Percentiles rank a stretch among this genome's conserved stretches.
These are phyloP conservation scores for Garra rufa DNA, from an alignment of 2,113 vertebrate genomes.

Conservation along the genomic window DNA sequence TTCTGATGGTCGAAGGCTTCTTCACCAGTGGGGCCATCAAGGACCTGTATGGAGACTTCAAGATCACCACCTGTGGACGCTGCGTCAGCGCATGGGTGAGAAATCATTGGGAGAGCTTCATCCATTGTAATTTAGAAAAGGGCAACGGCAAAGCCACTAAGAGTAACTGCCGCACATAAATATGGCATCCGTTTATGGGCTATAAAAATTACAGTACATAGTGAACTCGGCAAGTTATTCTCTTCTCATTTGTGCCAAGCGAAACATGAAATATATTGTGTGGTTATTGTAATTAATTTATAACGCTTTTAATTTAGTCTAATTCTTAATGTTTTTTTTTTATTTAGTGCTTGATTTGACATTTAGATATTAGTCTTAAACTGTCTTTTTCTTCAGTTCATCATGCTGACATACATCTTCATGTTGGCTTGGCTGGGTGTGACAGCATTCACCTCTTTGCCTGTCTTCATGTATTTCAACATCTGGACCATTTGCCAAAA, in stretches of 20 bases:
- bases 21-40: constrained; percentile 98
- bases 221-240: not conserved
- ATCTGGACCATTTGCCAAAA: constrained; percentile 99
- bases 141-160: not conserved
- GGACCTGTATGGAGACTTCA: constrained; percentile 98
- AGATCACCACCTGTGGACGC: constrained; percentile 97
- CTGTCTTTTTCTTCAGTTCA: constrained; percentile 80
- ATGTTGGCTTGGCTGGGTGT: constrained; percentile 99
- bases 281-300: not conserved
- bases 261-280: not conserved
- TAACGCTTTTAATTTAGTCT: not conserved
- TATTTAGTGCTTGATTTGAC: not conserved
- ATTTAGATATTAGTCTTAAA: not conserved
- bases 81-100: constrained; percentile 98
- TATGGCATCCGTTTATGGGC: constrained; percentile 20
- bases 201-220: constrained; percentile 6
- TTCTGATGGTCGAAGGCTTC: constrained; percentile 99
- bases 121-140: constrained; percentile 11
- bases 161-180: constrained; percentile 30
- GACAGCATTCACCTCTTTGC: constrained; percentile 95
- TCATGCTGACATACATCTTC: constrained; percentile 99
- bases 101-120: not conserved
- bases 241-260: not conserved
- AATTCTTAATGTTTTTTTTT: not conserved
- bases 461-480: constrained; percentile 99